phyloP scores from a whole-genome alignment of 2,888 invertebrate genomes.

The Macaria liturata region DNA sequence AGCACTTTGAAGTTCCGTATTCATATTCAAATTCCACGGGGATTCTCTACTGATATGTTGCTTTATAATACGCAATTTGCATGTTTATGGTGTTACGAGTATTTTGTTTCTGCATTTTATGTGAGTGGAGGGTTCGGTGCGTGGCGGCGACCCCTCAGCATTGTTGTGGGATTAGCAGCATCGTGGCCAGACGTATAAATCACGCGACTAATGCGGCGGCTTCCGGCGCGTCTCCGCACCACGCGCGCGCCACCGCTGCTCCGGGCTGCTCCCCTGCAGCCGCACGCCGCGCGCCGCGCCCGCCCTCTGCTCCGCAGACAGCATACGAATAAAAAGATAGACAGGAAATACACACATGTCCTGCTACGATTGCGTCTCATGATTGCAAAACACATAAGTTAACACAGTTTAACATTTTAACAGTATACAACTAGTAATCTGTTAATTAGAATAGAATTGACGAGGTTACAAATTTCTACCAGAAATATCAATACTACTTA shows the following conservation, averaged over 20 bases:
- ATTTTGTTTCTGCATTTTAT: slow-evolving; percentile 44
- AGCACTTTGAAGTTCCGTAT: slow-evolving; percentile 38
- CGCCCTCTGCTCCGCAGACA: slow-evolving; percentile 23
- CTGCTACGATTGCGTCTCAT: too few species aligned
- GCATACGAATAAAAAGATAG: too few species aligned
- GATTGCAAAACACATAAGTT: too few species aligned
- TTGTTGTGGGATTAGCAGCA: slow-evolving; percentile 68
- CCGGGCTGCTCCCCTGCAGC: slow-evolving; percentile 39
- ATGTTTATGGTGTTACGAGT: slow-evolving; percentile 55
- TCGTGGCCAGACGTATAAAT: slow-evolving; percentile 79
- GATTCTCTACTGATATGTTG: slow-evolving; percentile 53
- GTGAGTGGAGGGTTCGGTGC: slow-evolving; percentile 40
- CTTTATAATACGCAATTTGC: slow-evolving; percentile 52
- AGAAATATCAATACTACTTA: too few species aligned
- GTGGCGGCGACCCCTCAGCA: slow-evolving; percentile 51
- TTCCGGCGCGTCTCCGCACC: slow-evolving; percentile 72
- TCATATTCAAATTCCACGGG: slow-evolving; percentile 57
- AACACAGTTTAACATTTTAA: too few species aligned
- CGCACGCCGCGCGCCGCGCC: slow-evolving; percentile 21
- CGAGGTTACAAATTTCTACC: too few species aligned
- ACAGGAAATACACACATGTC: too few species aligned
- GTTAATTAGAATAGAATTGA: too few species aligned
- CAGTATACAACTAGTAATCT: too few species aligned
- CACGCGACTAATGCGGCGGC: slow-evolving; percentile 73
- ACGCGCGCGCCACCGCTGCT: slow-evolving; percentile 56